A percentile compares a stretch with the other conserved stretches of the same genome.
These are phyloP conservation scores for Platerodrilus igneus DNA, from an alignment of 2,888 invertebrate genomes.

Conservation along the genomic window DNA sequence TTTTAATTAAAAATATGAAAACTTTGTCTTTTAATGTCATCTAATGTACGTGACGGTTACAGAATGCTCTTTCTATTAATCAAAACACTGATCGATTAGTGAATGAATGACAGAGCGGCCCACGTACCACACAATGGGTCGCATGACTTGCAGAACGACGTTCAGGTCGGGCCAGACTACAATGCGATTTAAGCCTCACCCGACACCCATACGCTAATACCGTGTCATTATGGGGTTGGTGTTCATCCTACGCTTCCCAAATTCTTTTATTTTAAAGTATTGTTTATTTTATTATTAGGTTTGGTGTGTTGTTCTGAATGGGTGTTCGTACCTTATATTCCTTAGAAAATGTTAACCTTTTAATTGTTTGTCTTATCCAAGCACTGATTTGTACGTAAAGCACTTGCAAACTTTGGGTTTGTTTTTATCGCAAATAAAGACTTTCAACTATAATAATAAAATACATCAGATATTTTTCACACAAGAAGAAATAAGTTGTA, in stretches of 20 bases:
- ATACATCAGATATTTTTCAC: too few species aligned
- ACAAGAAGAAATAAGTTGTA: too few species aligned
- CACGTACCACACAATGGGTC: conserved; percentile 27
- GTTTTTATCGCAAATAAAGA: too few species aligned
- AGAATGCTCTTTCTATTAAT: conserved; percentile 33
- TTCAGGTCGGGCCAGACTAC: conserved; percentile 33
- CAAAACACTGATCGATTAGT: conserved; percentile 34
- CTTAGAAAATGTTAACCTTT: too few species aligned
- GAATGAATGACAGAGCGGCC: conserved; percentile 35
- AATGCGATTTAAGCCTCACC: conserved; percentile 34
- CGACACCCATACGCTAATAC: conserved; percentile 33
- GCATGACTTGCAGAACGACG: conserved; percentile 33
- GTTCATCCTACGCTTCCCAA: conserved; percentile 25
- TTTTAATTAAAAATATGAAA: too few species aligned
- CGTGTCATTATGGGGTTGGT: conserved; percentile 36
- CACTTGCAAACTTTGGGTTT: too few species aligned
- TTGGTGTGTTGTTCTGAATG: conserved; percentile 3
- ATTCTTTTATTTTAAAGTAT: conserved; percentile 21
- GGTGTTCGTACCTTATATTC: too few species aligned
- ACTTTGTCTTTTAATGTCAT: too few species aligned
- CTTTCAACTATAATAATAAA: too few species aligned
- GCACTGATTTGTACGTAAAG: too few species aligned
- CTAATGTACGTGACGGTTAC: conserved; percentile 33
- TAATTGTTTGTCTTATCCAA: too few species aligned
- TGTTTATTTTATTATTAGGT: conserved; percentile 23